Percentiles rank a stretch among this genome's conserved stretches.
phyloP scores from a whole-genome alignment of 2,113 vertebrate genomes.

The Malurus cyaneus region DNA sequence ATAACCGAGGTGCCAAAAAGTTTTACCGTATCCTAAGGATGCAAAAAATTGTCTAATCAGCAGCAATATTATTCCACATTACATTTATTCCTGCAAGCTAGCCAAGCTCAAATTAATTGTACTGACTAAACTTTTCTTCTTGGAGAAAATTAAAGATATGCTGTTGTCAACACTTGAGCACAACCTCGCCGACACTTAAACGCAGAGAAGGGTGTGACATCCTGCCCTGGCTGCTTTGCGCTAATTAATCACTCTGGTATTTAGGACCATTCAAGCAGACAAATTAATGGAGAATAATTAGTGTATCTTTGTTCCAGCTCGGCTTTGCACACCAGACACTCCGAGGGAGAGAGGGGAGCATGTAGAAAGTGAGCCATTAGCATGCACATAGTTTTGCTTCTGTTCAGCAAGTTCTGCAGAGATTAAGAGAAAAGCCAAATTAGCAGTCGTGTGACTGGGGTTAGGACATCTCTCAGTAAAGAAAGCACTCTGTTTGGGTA shows the following conservation, averaged over 20 bases:
- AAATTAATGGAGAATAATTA: conserved; percentile 96
- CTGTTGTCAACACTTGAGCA: conserved; percentile 86
- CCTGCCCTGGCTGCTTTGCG: conserved; percentile 86
- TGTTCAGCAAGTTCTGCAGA: conserved; percentile 79
- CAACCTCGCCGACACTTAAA: conserved; percentile 85
- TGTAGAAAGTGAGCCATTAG: conserved; percentile 87
- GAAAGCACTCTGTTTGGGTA: conserved; percentile 75
- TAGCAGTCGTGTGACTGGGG: conserved; percentile 80
- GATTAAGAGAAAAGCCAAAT: conserved; percentile 86
- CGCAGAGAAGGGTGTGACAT: conserved; percentile 89
- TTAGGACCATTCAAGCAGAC: conserved; percentile 95
- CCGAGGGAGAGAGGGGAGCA: conserved; percentile 77
- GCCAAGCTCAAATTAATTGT: conserved; percentile 81
- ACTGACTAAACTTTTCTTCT: conserved; percentile 83
- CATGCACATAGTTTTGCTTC: conserved; percentile 84
- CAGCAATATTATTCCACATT: conserved; percentile 71
- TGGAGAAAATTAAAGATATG: conserved; percentile 83
- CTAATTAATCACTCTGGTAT: conserved; percentile 97
- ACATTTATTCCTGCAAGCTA: conserved; percentile 72
- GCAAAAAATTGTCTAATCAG: conserved; percentile 61
- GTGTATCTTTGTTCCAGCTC: conserved; percentile 90
- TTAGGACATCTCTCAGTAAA: conserved; percentile 77
- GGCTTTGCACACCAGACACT: conserved; percentile 80
- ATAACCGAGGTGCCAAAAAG: conserved; percentile 67
- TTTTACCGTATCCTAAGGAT: conserved; percentile 69